phyloP scores from a whole-genome alignment of 2,888 invertebrate genomes.

The Tryphoninae sp. region DNA sequence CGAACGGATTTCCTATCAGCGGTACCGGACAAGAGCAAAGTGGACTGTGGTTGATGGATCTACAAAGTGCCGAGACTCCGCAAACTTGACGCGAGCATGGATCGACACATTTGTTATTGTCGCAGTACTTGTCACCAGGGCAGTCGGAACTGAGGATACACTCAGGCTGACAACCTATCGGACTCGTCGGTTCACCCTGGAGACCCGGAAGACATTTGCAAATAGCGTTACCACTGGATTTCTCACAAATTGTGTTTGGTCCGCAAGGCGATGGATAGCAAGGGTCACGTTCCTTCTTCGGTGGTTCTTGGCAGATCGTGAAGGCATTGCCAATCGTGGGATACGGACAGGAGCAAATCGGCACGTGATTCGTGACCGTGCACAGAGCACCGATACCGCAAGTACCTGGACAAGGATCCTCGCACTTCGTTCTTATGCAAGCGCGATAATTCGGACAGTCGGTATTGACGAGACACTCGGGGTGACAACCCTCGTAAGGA shows the following conservation, averaged over 20 bases:
- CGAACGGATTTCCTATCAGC: constrained; percentile 82
- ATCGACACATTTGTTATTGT: constrained; percentile 90
- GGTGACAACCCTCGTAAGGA: constrained; percentile 84
- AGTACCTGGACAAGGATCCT: constrained; percentile 88
- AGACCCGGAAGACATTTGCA: constrained; percentile 81
- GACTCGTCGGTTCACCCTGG: constrained; percentile 80
- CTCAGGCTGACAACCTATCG: constrained; percentile 82
- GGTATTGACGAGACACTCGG: constrained; percentile 89
- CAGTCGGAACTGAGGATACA: constrained; percentile 87
- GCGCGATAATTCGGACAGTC: constrained; percentile 86
- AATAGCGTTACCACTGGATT: constrained; percentile 78
- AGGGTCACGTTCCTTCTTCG: constrained; percentile 74
- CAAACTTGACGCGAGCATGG: constrained; percentile 92
- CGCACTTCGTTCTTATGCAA: constrained; percentile 87
- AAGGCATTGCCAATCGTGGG: constrained; percentile 91
- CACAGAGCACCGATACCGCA: constrained; percentile 89
- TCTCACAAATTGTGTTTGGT: constrained; percentile 82
- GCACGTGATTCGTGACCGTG: constrained; percentile 88
- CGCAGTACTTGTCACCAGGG: constrained; percentile 90
- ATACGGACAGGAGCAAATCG: constrained; percentile 87
- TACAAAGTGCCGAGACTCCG: constrained; percentile 89
- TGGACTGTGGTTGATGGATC: constrained; percentile 89
- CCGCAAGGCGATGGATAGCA: constrained; percentile 83
- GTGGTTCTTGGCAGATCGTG: constrained; percentile 82
- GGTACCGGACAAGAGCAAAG: constrained; percentile 88